Base-by-base conservation (phyloP, 23 tunicate genomes). In the Trididemnum miniatum region DNA sequence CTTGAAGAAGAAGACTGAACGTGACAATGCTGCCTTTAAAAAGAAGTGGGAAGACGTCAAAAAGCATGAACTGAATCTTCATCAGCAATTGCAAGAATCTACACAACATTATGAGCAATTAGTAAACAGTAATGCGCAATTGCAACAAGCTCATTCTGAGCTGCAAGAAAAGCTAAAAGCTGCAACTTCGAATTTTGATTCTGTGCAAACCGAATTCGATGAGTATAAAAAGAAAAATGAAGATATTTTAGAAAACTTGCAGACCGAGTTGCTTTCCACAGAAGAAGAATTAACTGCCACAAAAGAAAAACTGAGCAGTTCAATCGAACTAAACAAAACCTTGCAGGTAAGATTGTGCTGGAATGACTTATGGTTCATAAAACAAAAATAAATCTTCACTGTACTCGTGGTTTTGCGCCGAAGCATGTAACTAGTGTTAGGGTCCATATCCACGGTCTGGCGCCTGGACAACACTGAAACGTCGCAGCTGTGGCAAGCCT, bases 1-100 rank as follows among this genome's bases (percentile, higher is more conserved):
- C 15, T 31, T 49, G 63, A 69, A 65, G 28, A 77, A 78, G 69
- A 84, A 69, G 31, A 20, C 49, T 27, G 89, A 85, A 22, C 82
- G 81, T 2, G 78, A 85, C 34, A 78, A 74, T 31, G 35, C 81
- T 31, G 1, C 32, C 24, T 30, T 74, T 7, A 24, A 35, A 33
- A 59, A 74, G 60, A 84, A 84, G 60, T 37, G 59, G 26, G 54
- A 76, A 1, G 81, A 74, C 18, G 1, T 26, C 38, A 60, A 60
- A 31, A 35, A 78, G 31, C 22, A 26, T 4, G 63, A 27, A 2
- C 27, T 62, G 20, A 15, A 1, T 4, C 72, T 60, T 2, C 20
- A 51, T 28, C 73, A 74, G 74, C 81, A 59, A 30, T 44, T 84
- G 50, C 88, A 75, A 20, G 33, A 77, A 28, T 35, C 82, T 27